Conservation (phyloP, 2,113 vertebrate species). For the Notarius quadriscutis region DNA sequence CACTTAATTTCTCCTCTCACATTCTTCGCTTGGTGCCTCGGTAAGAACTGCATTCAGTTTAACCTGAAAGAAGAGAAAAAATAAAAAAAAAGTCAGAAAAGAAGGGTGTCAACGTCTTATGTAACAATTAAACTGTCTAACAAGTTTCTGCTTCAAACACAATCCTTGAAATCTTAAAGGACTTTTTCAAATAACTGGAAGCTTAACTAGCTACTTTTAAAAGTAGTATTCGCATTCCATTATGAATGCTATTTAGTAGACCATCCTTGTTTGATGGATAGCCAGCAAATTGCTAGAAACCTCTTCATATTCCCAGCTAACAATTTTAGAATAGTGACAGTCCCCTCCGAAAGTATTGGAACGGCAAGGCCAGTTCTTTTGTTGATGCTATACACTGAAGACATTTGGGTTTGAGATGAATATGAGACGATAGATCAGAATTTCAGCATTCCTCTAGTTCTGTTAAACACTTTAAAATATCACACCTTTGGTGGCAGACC, state of each 20-base stretch:
- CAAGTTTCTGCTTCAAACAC: not conserved
- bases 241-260: not conserved
- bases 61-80: constrained; percentile 54
- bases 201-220: not conserved
- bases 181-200: not conserved
- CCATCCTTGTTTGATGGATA: not conserved
- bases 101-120: not conserved
- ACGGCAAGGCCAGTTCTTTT: not conserved
- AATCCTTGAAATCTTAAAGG: not conserved
- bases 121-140: not conserved
- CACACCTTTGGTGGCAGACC: too few species aligned
- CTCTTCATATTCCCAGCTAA: not conserved
- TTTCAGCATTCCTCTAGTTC: too few species aligned
- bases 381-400: too few species aligned
- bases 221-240: not conserved
- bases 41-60: constrained; percentile 3
- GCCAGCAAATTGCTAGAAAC: not conserved
- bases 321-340: not conserved
- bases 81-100: not conserved
- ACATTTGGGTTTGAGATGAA: too few species aligned
- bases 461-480: too few species aligned
- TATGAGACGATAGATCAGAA: too few species aligned
- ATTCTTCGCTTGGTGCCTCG: not conserved
- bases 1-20: constrained; percentile 21
- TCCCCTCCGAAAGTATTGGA: too few species aligned